Evolutionary conservation across 2,888 invertebrate species (phyloP), one percentile per base, ranked within the genome.

Genomic region (Caenorhabditis japonica): DNA sequence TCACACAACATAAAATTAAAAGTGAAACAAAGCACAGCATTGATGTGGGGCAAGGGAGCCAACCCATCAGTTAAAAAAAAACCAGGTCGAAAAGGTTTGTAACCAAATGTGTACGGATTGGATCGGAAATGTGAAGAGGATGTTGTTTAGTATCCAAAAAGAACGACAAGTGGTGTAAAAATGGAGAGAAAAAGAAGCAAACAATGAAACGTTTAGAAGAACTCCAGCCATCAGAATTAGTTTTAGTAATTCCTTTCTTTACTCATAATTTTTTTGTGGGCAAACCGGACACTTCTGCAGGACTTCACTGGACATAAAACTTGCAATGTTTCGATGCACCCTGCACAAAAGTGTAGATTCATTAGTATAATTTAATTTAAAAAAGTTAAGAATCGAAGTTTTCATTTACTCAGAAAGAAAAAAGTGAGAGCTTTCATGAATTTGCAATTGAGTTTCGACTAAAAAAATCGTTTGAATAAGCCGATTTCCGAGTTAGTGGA

Each of bases 21-120:
- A 69, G 69, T 69, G 69, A 69, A 60, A 69, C 69, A 69, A 60
- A 69, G 53, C 60, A 60, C 53, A 53, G 53, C 52, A 56, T 55
- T 47, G 55, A 38, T 34, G 27, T 47, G 55, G 23, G 43, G 19
- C n/a, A 12, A 55, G 13, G 41, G 30, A 30, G 21, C 19, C n/a
- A 23, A 7, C 19, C 4, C 10, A 39, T 21, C 21, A 44, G 34
- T 21, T 15, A 5, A 41, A 34, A 10, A 38, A 34, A 13, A 51
- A 51, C 12, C 5, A 19, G 21, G 34, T 23, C 49, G 33, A 25
- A 15, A 12, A 15, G 55, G 51, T n/a, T n/a, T n/a, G n/a, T 36
- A 39, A 51, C 51, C 36, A 66, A 66, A 39, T 49, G 51, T 39
- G 36, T 34, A 17, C 27, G 5, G 47, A 17, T 21, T 4, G 30